Evolutionary conservation across 2,888 invertebrate species (phyloP).

Genomic region (Alviniconcha strummeri): DNA sequence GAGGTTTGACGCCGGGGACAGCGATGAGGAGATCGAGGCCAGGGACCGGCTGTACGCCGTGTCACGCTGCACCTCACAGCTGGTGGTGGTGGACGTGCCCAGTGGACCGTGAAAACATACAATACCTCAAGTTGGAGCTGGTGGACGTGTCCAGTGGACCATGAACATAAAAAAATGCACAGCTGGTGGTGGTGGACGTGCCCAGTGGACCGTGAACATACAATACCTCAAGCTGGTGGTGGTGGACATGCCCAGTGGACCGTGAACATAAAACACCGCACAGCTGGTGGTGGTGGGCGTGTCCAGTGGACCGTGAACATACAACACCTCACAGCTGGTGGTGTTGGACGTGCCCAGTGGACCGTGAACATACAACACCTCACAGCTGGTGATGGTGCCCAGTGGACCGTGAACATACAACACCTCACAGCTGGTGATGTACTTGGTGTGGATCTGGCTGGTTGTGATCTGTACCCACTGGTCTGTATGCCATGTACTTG

Average conservation of each 20-base stretch:
- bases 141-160: too few relatives aligned
- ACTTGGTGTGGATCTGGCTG: too few relatives aligned
- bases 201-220: background rate
- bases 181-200: conserved; percentile 10
- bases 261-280: background rate
- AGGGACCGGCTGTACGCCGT: conserved; percentile 5
- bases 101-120: background rate
- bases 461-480: too few relatives aligned
- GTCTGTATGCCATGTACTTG: too few relatives aligned
- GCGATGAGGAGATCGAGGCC: background rate
- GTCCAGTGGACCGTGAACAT: background rate
- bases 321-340: background rate
- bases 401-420: too few relatives aligned
- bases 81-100: conserved; percentile 13
- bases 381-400: too few relatives aligned
- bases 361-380: background rate
- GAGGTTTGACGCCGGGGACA: too few relatives aligned
- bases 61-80: conserved; percentile 16
- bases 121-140: background rate
- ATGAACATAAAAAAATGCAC: too few relatives aligned
- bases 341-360: background rate
- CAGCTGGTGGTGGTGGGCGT: conserved; percentile 13
- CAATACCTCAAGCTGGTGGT: background rate
- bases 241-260: too few relatives aligned
- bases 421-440: conserved; percentile 5